phyloP scores from a whole-genome alignment of 2,113 vertebrate genomes.

The Talpa occidentalis region DNA sequence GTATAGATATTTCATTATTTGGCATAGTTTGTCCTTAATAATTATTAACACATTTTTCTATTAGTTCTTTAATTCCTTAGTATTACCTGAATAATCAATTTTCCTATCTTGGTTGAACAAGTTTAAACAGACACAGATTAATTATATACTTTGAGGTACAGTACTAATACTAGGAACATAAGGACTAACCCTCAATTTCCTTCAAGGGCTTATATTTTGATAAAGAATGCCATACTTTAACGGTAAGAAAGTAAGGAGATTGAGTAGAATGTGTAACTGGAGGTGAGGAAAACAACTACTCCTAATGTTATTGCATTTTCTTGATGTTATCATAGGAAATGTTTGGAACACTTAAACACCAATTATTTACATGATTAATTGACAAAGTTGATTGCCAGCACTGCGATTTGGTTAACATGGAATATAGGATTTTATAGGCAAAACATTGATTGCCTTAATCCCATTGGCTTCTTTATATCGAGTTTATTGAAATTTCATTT shows the following conservation, averaged over 20 bases:
- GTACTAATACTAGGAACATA: not conserved
- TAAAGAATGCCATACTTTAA: not conserved
- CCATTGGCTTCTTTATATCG: not conserved
- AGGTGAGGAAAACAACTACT: not conserved
- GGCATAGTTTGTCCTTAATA: not conserved
- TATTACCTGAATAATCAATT: not conserved
- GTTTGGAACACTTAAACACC: not conserved
- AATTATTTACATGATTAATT: not conserved
- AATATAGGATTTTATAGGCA: not conserved
- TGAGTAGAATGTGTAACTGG: not conserved
- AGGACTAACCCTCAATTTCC: not conserved
- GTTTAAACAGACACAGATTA: not conserved
- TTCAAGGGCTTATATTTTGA: not conserved
- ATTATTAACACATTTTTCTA: not conserved
- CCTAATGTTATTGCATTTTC: not conserved
- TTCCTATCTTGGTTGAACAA: not conserved
- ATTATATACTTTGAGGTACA: not conserved
- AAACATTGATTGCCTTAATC: not conserved
- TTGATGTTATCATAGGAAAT: not conserved
- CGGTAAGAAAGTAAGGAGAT: not conserved
- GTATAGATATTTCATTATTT: fast-evolving
- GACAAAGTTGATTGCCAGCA: not conserved
- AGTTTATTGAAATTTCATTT: not conserved
- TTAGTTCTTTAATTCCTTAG: fast-evolving
- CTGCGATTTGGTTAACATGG: not conserved